These are phyloP conservation scores for Gallinago jamesoni DNA, from an alignment of 2,113 vertebrate genomes.

Conservation along the genomic window DNA sequence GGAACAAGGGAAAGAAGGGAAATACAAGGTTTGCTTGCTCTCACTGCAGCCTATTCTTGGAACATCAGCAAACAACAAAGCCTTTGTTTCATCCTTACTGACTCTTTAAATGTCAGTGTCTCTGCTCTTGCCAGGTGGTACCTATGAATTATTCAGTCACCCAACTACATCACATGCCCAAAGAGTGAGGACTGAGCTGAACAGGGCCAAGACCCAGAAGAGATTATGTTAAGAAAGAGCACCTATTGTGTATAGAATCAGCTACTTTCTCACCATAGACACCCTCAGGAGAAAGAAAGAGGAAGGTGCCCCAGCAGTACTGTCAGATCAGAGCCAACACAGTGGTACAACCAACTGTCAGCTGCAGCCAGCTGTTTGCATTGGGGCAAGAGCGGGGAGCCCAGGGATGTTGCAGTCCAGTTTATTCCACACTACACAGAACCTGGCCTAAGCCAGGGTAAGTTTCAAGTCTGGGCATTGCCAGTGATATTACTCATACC, in stretches of 20 bases:
- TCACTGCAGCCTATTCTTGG: neutral
- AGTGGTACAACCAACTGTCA: neutral
- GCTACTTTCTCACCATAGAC: neutral
- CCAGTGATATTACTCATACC: neutral
- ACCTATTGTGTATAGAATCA: neutral
- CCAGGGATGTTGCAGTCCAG: neutral
- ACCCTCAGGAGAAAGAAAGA: neutral
- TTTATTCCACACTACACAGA: neutral
- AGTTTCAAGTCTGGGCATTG: neutral
- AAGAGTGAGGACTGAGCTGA: neutral
- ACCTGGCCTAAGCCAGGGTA: neutral
- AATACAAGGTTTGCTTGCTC: neutral
- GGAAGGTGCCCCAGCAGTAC: neutral
- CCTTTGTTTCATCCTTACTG: neutral
- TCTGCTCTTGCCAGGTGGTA: neutral
- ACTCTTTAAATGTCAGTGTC: neutral
- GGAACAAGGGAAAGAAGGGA: neutral
- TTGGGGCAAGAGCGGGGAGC: neutral
- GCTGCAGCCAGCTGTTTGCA: neutral
- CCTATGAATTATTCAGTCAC: slow-evolving; percentile 51
- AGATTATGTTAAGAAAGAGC: neutral
- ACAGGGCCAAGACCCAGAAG: neutral
- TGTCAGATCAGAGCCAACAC: neutral
- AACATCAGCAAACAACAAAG: neutral
- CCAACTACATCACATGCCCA: neutral